Percentiles rank a stretch among this genome's conserved stretches.
These are phyloP conservation scores for Carcharodon carcharias DNA, from an alignment of 2,797 vertebrate species.

Conservation along the genomic window DNA sequence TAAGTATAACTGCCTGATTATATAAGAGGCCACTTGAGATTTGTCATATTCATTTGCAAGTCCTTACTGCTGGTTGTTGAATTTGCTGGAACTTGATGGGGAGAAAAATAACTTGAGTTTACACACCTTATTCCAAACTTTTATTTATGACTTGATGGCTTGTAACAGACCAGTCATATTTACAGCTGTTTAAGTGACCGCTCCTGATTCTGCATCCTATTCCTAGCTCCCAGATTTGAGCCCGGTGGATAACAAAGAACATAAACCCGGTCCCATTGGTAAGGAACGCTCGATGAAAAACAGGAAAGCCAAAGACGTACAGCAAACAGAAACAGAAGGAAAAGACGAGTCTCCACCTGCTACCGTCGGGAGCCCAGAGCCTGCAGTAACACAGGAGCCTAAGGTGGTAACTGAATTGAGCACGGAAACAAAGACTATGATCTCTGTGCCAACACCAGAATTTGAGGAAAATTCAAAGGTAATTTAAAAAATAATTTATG, in stretches of 20 bases:
- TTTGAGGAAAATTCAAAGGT: conserved; percentile 84
- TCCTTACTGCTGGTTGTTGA: too few relatives aligned
- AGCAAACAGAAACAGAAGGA: conserved; percentile 76
- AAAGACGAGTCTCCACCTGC: conserved; percentile 72
- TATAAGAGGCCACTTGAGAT: not conserved
- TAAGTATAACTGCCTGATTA: not conserved
- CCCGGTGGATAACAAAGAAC: conserved; percentile 87
- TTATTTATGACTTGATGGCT: not conserved
- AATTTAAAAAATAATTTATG: conserved; percentile 34
- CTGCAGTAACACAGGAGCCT: conserved; percentile 70
- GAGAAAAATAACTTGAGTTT: not conserved
- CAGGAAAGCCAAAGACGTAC: conserved; percentile 89
- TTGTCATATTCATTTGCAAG: not conserved
- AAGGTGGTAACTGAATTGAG: conserved; percentile 74
- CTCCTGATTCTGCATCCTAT: conserved; percentile 22
- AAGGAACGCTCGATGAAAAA: conserved; percentile 96
- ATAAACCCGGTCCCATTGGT: conserved; percentile 95
- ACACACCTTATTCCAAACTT: not conserved
- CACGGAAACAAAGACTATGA: conserved; percentile 87
- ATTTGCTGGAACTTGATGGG: not conserved
- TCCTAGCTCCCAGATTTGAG: conserved; percentile 85
- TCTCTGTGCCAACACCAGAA: conserved; percentile 85
- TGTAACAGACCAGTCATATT: not conserved
- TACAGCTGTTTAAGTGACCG: not conserved
- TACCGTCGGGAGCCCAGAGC: conserved; percentile 68